Conservation (phyloP, 2,888 invertebrate genomes). For the Artemia sinica region DNA sequence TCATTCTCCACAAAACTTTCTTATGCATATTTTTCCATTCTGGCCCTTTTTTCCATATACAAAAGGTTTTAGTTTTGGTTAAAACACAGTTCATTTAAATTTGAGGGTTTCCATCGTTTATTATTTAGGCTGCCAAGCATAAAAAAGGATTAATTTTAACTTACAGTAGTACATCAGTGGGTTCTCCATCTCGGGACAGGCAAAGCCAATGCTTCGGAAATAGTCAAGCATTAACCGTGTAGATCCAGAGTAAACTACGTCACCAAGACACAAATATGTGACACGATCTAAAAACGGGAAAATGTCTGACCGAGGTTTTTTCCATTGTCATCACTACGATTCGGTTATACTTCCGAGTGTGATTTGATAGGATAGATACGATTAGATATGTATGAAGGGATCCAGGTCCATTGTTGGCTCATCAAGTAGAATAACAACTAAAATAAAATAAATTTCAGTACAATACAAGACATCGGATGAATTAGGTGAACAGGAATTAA, state of each 20-base stretch:
- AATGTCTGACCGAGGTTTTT: slow-evolving; percentile 81
- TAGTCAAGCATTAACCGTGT: slow-evolving; percentile 83
- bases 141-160: slow-evolving; percentile 31
- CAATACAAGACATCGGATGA: not conserved
- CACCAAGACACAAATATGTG: slow-evolving; percentile 71
- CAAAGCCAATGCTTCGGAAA: slow-evolving; percentile 85
- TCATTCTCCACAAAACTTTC: too few species aligned
- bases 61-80: not conserved
- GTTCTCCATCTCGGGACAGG: slow-evolving; percentile 89
- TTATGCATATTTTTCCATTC: too few species aligned
- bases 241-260: slow-evolving; percentile 59
- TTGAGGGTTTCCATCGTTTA: not conserved
- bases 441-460: slow-evolving; percentile 24
- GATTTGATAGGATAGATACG: slow-evolving; percentile 75
- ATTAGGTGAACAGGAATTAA: too few species aligned
- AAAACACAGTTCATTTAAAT: not conserved
- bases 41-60: too few species aligned
- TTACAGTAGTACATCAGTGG: slow-evolving; percentile 93
- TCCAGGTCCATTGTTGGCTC: slow-evolving; percentile 89
- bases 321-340: slow-evolving; percentile 81
- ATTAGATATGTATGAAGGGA: slow-evolving; percentile 87
- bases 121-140: slow-evolving; percentile 5
- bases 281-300: slow-evolving; percentile 86
- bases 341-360: slow-evolving; percentile 68
- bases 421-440: slow-evolving; percentile 69